Conservation (phyloP, 2,797 vertebrate species). For the Morelia viridis region DNA sequence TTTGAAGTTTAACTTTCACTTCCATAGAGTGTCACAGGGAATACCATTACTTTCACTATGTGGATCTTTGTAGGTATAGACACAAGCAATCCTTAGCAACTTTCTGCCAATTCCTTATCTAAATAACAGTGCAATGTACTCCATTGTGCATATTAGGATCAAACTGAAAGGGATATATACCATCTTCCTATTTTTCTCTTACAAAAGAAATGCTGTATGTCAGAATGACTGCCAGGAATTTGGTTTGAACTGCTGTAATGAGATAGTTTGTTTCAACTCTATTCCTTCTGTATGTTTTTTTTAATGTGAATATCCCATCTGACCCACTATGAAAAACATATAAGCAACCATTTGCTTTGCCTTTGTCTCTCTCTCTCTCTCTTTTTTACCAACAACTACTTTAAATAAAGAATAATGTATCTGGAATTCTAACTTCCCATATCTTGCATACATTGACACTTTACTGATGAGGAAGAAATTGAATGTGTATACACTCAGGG, state of each 20-base stretch:
- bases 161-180: background rate
- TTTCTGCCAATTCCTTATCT: background rate
- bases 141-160: background rate
- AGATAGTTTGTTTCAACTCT: background rate
- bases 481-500: background rate
- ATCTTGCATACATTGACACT: background rate
- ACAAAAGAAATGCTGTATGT: background rate
- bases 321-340: too few species aligned
- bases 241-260: background rate
- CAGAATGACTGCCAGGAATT: background rate
- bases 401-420: background rate
- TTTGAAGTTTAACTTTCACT: too few species aligned
- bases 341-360: too few species aligned
- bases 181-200: background rate
- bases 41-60: too few species aligned
- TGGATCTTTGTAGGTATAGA: too few species aligned
- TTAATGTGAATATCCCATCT: background rate
- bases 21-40: too few species aligned
- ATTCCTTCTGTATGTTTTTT: background rate
- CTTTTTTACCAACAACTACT: background rate
- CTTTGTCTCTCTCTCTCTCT: background rate
- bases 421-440: background rate
- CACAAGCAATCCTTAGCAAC: background rate
- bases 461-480: background rate
- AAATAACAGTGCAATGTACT: too few species aligned